These are phyloP conservation scores for Hiodon tergisus DNA, from an alignment of 2,113 vertebrate genomes.

Conservation along the genomic window DNA sequence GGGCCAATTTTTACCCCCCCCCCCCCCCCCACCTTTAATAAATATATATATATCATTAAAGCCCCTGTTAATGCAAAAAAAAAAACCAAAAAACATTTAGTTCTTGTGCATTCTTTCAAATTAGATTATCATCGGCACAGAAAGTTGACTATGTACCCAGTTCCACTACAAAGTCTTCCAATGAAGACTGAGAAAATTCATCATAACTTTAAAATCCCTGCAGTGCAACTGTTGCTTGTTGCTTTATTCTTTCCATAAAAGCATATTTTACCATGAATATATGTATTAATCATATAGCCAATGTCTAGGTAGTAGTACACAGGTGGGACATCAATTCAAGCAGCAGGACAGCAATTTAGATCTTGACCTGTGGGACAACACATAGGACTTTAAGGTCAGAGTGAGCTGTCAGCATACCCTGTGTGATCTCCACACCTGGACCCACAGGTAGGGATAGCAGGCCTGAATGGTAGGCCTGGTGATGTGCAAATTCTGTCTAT, in stretches of 20 bases:
- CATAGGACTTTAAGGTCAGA: not conserved
- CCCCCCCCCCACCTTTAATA: not conserved
- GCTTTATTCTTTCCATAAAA: not conserved
- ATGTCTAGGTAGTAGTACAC: not conserved
- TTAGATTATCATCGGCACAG: too few species aligned
- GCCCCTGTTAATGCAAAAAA: not conserved
- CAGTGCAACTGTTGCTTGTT: too few species aligned
- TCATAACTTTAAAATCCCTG: too few species aligned
- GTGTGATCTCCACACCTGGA: slow-evolving; percentile 9
- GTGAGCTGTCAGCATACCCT: not conserved
- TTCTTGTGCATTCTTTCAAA: too few species aligned
- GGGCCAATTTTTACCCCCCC: too few species aligned
- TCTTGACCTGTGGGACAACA: too few species aligned
- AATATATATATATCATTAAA: not conserved
- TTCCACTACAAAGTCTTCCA: too few species aligned
- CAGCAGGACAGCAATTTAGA: not conserved
- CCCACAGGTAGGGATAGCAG: not conserved
- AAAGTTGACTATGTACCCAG: too few species aligned
- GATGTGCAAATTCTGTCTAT: not conserved
- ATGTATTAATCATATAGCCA: not conserved
- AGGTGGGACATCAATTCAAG: not conserved
- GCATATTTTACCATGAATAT: not conserved
- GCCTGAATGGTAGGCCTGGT: not conserved
- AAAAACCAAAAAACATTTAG: not conserved
- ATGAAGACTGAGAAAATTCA: too few species aligned